Conservation (phyloP, 2,888 invertebrate species). For the Parelbella ahira region DNA sequence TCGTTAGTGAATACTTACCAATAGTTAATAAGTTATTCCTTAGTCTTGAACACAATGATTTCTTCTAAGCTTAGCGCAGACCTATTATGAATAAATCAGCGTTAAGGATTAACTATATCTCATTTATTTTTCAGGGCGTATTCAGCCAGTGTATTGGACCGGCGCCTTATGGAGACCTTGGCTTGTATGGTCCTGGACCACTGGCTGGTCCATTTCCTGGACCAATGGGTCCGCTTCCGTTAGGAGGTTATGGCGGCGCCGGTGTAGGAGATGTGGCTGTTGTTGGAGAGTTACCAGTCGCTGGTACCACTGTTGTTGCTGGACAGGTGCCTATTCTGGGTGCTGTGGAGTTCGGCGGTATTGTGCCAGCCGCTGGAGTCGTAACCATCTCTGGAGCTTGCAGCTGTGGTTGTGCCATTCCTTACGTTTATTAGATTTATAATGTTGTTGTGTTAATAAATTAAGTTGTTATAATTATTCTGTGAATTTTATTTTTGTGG, state of each 20-base stretch:
- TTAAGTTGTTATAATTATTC: too few species aligned
- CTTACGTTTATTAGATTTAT: conserved; percentile 19
- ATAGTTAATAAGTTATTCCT: too few species aligned
- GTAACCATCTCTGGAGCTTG: conserved; percentile 38
- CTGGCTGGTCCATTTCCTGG: too few species aligned
- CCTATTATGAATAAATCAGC: too few species aligned
- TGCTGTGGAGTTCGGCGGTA: conserved; percentile 41
- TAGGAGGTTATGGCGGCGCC: conserved; percentile 34
- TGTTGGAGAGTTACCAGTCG: conserved; percentile 22
- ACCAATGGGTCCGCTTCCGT: too few species aligned
- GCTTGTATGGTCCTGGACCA: too few species aligned
- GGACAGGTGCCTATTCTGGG: conserved; percentile 43
- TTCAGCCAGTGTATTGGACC: conserved; percentile 31
- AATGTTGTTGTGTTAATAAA: conserved; percentile 5
- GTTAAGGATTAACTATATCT: too few species aligned
- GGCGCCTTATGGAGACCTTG: neutral
- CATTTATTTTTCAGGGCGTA: conserved; percentile 31
- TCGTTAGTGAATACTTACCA: too few species aligned
- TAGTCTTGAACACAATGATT: too few species aligned
- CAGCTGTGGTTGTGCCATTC: conserved; percentile 30
- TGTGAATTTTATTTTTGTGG: too few species aligned
- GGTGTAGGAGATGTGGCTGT: conserved; percentile 16
- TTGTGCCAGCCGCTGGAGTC: conserved; percentile 38
- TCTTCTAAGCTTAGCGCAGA: too few species aligned
- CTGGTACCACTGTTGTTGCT: conserved; percentile 38